A percentile compares a stretch with the other conserved stretches of the same genome.
phyloP scores from a whole-genome alignment of 2,888 invertebrate species.

The Melanostoma scalare region DNA sequence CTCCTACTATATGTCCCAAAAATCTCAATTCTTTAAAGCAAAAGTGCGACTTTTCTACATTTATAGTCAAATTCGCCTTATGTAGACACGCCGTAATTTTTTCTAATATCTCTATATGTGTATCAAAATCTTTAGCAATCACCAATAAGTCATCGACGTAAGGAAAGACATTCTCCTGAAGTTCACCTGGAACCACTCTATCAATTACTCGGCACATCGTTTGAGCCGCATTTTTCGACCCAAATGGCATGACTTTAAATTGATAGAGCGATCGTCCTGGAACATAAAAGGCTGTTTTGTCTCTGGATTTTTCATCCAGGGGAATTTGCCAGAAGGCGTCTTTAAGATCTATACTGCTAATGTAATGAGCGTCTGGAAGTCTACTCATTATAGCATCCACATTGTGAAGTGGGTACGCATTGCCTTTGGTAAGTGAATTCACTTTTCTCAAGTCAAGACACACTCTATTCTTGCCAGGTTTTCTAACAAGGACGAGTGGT shows the following conservation, averaged over 20 bases:
- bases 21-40: conserved; percentile 40
- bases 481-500: conserved; percentile 74
- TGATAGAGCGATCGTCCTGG: conserved; percentile 71
- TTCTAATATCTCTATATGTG: background rate
- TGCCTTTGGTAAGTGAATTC: conserved; percentile 73
- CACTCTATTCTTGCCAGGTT: conserved; percentile 74
- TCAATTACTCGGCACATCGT: conserved; percentile 43
- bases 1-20: conserved; percentile 48
- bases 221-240: conserved; percentile 64
- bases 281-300: conserved; percentile 74
- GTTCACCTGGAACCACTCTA: conserved; percentile 7
- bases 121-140: background rate
- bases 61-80: conserved; percentile 33
- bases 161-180: conserved; percentile 1
- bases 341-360: background rate
- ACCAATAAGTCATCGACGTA: background rate
- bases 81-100: background rate
- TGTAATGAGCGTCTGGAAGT: conserved; percentile 65
- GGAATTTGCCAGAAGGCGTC: too few relatives aligned
- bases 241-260: conserved; percentile 72
- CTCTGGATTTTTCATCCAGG: too few relatives aligned
- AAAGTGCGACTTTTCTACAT: conserved; percentile 39
- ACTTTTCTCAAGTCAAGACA: conserved; percentile 76
- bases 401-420: conserved; percentile 8
- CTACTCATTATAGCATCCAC: conserved; percentile 74